Evolutionary conservation across 1,140 invertebrate genomes (phyloP).

Genomic region (Dendroctonus ponderosae): DNA sequence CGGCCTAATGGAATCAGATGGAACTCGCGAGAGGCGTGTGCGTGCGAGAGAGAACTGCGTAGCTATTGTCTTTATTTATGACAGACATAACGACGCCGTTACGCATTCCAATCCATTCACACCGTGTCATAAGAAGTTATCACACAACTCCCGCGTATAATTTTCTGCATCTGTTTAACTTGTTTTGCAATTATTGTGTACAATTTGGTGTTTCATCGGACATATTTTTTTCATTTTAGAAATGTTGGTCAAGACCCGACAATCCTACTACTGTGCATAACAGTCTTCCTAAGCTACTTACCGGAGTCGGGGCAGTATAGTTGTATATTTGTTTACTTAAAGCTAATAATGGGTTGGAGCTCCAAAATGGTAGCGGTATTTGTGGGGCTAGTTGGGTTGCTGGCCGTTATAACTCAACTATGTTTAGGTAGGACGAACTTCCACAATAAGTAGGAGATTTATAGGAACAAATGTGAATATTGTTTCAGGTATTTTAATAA

Average conservation of each 20-base stretch:
- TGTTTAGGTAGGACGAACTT: slow-evolving; percentile 70
- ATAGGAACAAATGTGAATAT: slow-evolving; percentile 1
- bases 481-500: slow-evolving; percentile 50
- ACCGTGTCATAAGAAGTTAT: too few relatives aligned
- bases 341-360: slow-evolving; percentile 96
- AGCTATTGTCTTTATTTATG: too few relatives aligned
- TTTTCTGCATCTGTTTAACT: too few relatives aligned
- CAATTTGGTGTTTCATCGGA: too few relatives aligned
- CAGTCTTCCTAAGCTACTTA: slow-evolving; percentile 96
- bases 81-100: too few relatives aligned
- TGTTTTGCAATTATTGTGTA: too few relatives aligned
- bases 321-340: slow-evolving; percentile 99
- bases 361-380: slow-evolving; percentile 94
- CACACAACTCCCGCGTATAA: too few relatives aligned
- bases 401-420: slow-evolving; percentile 94
- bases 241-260: slow-evolving; percentile 96
- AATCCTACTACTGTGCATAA: slow-evolving; percentile 93
- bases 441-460: not conserved
- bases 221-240: not conserved
- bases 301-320: slow-evolving; percentile 99
- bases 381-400: slow-evolving; percentile 94
- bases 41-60: too few relatives aligned
- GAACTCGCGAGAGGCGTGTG: too few relatives aligned
- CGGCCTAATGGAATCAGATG: too few relatives aligned
- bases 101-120: too few relatives aligned